Conservation (phyloP, 1,140 invertebrate genomes). For the Thereuonema tuberculata region DNA sequence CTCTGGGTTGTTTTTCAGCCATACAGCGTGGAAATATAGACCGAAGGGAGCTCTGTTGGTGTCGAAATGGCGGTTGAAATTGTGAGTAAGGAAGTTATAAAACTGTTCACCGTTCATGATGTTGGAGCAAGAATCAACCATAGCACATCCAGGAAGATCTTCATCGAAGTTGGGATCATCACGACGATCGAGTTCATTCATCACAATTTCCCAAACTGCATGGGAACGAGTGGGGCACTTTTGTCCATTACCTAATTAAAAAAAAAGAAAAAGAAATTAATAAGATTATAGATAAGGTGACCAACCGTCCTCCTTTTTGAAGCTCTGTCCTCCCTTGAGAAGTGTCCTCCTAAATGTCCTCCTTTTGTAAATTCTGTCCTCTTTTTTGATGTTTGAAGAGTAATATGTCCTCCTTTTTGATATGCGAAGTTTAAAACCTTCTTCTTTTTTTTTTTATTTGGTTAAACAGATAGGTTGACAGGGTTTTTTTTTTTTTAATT, state of each 20-base stretch:
- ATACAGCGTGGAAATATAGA: slow-evolving; percentile 89
- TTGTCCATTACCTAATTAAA: slow-evolving; percentile 35
- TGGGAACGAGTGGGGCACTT: slow-evolving; percentile 77
- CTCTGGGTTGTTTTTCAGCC: slow-evolving; percentile 88
- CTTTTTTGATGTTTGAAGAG: no score
- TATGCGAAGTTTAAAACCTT: no score
- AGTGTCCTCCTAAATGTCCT: no score
- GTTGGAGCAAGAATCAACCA: slow-evolving; percentile 93
- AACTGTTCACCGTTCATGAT: slow-evolving; percentile 85
- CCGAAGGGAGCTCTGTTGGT: slow-evolving; percentile 85
- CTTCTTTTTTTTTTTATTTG: no score
- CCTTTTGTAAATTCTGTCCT: no score
- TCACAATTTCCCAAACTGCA: slow-evolving; percentile 96
- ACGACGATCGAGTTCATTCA: slow-evolving; percentile 84
- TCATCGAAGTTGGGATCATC: slow-evolving; percentile 85
- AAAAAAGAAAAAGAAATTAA: background rate
- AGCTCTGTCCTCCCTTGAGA: no score
- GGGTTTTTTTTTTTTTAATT: no score
- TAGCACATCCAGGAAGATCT: slow-evolving; percentile 81
- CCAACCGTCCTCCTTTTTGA: no score
- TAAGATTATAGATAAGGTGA: no score
- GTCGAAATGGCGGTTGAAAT: slow-evolving; percentile 88
- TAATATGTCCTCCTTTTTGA: no score
- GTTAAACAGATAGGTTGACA: no score
- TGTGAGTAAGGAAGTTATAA: slow-evolving; percentile 90